Evolutionary conservation across 1,140 invertebrate genomes (phyloP), one percentile per base, ranked within the genome.

Genomic region (Ostrea denselamellosa): DNA sequence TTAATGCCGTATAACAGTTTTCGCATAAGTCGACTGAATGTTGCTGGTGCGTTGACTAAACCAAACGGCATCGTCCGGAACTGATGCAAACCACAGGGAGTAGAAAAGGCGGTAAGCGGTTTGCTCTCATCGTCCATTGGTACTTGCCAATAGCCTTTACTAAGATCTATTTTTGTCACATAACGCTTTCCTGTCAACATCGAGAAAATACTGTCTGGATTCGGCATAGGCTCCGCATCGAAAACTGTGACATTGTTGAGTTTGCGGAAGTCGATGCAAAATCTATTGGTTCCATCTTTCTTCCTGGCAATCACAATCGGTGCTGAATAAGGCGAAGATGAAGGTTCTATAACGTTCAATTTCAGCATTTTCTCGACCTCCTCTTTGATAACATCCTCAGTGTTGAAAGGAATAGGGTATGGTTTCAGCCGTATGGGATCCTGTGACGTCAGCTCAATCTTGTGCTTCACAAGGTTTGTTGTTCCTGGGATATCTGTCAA

Each of bases 271-370:
- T 96, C 95, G 2, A 92, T 94, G 91, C 95, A 96, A 22, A 96
- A 92, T 51, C 95, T 87, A 53, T 95, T 90, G 19, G 91, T 90
- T 17, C 94, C 95, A 90, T 96, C 92, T 0, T 92, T 81, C 88
- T 96, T 96, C 25, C 92, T 53, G 2, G 95, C 94, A 4, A 94
- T 91, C 0, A 96, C 95, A 28, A 96, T 90, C 0, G 95, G 95
- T 2, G 95, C 94, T 10, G 93, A 95, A 95, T 95, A 96, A 0
- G 93, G 90, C 25, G 89, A 88, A 5, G 65, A 85, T 12, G 92
- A 90, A 34, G 65, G 87, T 85, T 94, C 91, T 89, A n/a, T n/a
- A n/a, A n/a, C n/a, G n/a, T n/a, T n/a, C n/a, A n/a, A n/a, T n/a
- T n/a, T n/a, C n/a, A n/a, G n/a, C n/a, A n/a, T n/a, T n/a, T n/a